Evolutionary conservation across 2,888 invertebrate species (phyloP).

Genomic region (Pristionchus entomophagus): DNA sequence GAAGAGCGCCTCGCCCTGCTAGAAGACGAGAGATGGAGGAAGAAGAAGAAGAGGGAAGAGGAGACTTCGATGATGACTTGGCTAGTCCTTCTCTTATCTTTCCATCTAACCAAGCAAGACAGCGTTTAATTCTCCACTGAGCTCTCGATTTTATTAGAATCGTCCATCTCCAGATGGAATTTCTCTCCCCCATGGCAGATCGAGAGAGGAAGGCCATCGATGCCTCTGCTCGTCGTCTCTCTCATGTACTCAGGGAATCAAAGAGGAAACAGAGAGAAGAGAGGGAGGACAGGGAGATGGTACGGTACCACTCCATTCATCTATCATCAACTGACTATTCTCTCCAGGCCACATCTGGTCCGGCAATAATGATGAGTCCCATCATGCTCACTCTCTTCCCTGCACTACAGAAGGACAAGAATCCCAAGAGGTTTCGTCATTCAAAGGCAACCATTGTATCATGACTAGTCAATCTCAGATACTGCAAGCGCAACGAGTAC

Average conservation of each 20-base stretch:
- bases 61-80: constrained; percentile 13
- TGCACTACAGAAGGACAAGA: constrained; percentile 41
- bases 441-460: not conserved
- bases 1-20: not conserved
- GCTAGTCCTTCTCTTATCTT: not conserved
- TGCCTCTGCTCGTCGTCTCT: constrained; percentile 9
- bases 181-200: constrained; percentile 8
- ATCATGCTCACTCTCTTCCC: constrained; percentile 37
- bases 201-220: constrained; percentile 25
- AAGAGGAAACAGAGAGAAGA: not conserved
- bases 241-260: not conserved
- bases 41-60: not conserved
- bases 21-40: not conserved
- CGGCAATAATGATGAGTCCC: not conserved
- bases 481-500: constrained; percentile 61
- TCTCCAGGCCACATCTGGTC: not conserved
- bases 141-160: too few species aligned
- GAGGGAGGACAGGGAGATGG: constrained; percentile 11
- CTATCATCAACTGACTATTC: not conserved
- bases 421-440: not conserved
- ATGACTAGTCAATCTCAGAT: not conserved
- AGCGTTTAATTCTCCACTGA: too few species aligned
- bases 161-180: not conserved
- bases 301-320: not conserved
- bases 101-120: too few species aligned